These are phyloP conservation scores for Sisyra terminalis DNA, from an alignment of 2,888 invertebrate genomes.

Conservation along the genomic window DNA sequence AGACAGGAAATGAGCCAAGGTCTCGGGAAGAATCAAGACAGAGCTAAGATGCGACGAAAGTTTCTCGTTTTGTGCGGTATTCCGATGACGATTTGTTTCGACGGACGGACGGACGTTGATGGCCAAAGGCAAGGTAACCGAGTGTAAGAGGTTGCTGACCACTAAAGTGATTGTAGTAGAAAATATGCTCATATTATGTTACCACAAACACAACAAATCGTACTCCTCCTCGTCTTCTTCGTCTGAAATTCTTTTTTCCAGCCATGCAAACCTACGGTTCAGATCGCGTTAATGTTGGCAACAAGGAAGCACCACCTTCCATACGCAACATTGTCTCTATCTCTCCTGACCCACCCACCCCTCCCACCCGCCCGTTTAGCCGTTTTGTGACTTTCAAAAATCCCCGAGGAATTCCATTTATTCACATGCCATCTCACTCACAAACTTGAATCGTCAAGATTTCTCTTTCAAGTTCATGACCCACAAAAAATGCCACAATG, in stretches of 20 bases:
- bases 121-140: constrained; percentile 8
- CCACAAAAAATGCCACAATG: constrained; percentile 11
- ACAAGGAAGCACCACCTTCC: too few species aligned
- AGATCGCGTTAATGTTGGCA: too few species aligned
- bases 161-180: not conserved
- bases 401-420: constrained; percentile 20
- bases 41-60: too few species aligned
- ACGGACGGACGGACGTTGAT: not conserved
- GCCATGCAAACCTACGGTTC: too few species aligned
- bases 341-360: too few species aligned
- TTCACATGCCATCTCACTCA: constrained; percentile 9
- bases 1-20: too few species aligned
- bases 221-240: not conserved
- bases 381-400: constrained; percentile 8
- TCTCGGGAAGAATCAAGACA: too few species aligned
- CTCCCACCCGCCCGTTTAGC: not conserved
- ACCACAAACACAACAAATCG: not conserved
- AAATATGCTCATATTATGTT: not conserved
- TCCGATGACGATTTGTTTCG: too few species aligned
- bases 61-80: too few species aligned
- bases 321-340: too few species aligned
- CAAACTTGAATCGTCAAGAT: constrained; percentile 7
- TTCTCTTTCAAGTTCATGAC: constrained; percentile 9
- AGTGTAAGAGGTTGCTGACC: constrained; percentile 8
- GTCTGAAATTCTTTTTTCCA: too few species aligned